These are phyloP conservation scores for Brachyalestes nurse DNA, from an alignment of 2,797 vertebrate species.

Conservation along the genomic window DNA sequence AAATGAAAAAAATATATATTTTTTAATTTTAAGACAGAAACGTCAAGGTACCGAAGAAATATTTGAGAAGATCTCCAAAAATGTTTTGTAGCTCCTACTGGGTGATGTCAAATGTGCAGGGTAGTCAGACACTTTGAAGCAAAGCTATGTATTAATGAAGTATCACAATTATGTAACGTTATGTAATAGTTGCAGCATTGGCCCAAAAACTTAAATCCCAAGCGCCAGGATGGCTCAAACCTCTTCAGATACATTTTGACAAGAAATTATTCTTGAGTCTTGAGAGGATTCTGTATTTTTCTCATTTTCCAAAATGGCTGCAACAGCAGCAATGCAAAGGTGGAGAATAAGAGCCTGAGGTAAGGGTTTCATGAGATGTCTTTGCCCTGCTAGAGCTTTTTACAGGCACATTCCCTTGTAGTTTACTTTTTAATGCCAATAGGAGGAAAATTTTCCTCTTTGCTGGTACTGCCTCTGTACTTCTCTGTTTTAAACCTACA, in stretches of 20 bases:
- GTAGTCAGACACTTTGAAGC: background rate
- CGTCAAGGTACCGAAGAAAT: background rate
- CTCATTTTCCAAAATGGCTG: constrained; percentile 30
- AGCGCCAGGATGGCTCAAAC: constrained; percentile 15
- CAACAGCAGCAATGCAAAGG: constrained; percentile 35
- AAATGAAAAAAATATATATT: background rate
- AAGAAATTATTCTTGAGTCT: constrained; percentile 31
- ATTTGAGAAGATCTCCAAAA: background rate
- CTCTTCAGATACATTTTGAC: constrained; percentile 2
- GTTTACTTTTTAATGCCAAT: constrained; percentile 18
- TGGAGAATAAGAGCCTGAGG: constrained; percentile 30
- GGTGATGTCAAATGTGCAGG: constrained; percentile 1
- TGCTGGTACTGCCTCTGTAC: background rate
- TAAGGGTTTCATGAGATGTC: constrained; percentile 34
- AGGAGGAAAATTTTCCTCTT: background rate
- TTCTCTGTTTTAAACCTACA: constrained; percentile 5
- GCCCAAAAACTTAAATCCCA: constrained; percentile 6
- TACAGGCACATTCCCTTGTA: constrained; percentile 20
- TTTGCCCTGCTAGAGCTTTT: constrained; percentile 24
- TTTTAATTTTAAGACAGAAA: no score
- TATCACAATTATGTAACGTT: constrained; percentile 31
- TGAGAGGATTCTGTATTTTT: constrained; percentile 40
- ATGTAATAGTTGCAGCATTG: constrained; percentile 24
- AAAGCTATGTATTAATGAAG: constrained; percentile 24
- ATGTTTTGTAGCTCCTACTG: background rate